Evolutionary conservation across 2,797 vertebrate genomes (phyloP), one percentile per base, ranked within the genome.

Genomic region (Rhadinocentrus ornatus): DNA sequence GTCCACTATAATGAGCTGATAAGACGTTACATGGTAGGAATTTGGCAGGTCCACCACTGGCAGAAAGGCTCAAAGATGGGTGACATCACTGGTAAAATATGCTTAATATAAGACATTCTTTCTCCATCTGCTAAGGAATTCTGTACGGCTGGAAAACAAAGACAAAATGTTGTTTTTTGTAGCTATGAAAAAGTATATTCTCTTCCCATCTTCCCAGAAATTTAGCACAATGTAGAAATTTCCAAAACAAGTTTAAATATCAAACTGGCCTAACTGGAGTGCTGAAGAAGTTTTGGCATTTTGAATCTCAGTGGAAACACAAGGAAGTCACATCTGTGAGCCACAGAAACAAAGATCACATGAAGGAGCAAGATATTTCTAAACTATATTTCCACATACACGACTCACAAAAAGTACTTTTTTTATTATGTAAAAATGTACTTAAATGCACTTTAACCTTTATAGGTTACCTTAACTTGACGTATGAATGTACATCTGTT

Each of bases 1-100:
- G 61, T 35, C 67, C 55, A 73, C 57, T 61, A 52, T 9, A 59
- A 60, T 55, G 24, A 75, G 68, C 74, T 66, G 63, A 71, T 50
- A 41, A 57, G 20, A 62, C 26, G 44, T 54, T 58, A 53, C 54
- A 57, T n/a, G 35, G 58, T 41, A 66, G 58, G 57, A 72, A 66
- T 69, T 57, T 57, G 32, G 54, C 46, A 50, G 55, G 62, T 52
- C 10, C 39, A 39, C 32, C 12, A 56, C 20, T 62, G 41, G 15
- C 8, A 35, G 13, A 52, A 52, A 64, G 10, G 24, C 31, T 26
- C 50, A 52, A 27, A 27, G 52, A 53, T 13, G 24, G 13, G 13
- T 6, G 52, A 53, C 52, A 15, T 53, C 52, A 50, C 48, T 12
- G 11, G n/a, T 11, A 3, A 50, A 46, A 46, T 20, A 44, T 44